Evolutionary conservation across 2,797 vertebrate genomes (phyloP), one percentile per base, ranked within the genome.

Genomic region (Gadopsis bispinosus): DNA sequence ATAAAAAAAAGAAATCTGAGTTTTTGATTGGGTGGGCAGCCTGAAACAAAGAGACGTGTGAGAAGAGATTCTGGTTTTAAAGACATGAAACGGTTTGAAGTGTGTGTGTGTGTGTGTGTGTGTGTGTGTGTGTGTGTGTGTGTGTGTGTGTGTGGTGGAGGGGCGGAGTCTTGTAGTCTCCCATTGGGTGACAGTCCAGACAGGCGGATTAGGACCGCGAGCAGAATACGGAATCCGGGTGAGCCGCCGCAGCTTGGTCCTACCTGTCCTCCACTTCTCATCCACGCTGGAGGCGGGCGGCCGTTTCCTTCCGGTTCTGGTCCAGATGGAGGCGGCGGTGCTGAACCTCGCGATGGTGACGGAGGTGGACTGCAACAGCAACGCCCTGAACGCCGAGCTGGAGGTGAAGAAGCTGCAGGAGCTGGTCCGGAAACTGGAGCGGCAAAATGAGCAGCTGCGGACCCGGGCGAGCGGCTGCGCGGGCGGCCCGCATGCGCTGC

Each of bases 321-420:
- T 51, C 69, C 73, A 4, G 26, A 94, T 95, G 93, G 92, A 96
- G 87, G 94, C 95, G 0, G 94, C 92, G 11, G 84, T 95, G 73
- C 80, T 87, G 61, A 92, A 91, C 63, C 89, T 87, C 76, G 88
- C 77, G 70, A 83, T 95, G 62, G 93, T 95, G 95, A 89, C 94
- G 83, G 96, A 96, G 89, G 93, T 95, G 91, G 95, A 96, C 84
- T 92, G 93, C 87, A 92, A 94, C 78, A 93, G 90, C 78, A 91
- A 91, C 91, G 80, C 80, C 68, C 91, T 95, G 89, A 96, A 92
- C 88, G 96, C 96, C 2, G 96, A 98, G 94, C 91, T 97, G 93
- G 97, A 98, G 95, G 96, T 97, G 93, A 96, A 95, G 94, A 98
- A 97, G 95, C 96, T 98, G 87, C 97, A 97, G 94, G 96, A 97